phyloP scores from a whole-genome alignment of 2,888 invertebrate species.

The Orthonychiurus folsomi region DNA sequence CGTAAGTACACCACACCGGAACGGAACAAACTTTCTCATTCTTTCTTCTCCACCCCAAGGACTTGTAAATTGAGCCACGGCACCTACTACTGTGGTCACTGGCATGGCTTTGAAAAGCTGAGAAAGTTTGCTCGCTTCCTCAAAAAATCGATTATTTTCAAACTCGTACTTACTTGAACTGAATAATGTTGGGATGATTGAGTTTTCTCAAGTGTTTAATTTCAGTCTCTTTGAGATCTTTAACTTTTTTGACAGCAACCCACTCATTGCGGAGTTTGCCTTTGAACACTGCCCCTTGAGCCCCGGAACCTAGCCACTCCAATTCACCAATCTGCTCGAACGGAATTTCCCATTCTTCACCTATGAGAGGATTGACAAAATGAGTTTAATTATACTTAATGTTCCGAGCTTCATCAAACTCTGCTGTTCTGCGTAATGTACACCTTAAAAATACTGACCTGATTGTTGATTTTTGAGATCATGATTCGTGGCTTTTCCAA shows the following conservation, averaged over 20 bases:
- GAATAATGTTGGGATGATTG: constrained; percentile 89
- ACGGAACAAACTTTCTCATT: too few species aligned
- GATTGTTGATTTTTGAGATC: constrained; percentile 56
- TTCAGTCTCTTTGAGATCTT: constrained; percentile 83
- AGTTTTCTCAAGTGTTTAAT: constrained; percentile 83
- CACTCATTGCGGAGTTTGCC: constrained; percentile 71
- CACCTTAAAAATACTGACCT: constrained; percentile 47
- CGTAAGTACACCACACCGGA: too few species aligned
- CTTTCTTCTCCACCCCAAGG: too few species aligned
- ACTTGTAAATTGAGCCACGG: too few species aligned
- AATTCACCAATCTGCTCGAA: constrained; percentile 82
- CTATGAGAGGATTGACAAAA: constrained; percentile 26
- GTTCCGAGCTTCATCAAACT: background rate
- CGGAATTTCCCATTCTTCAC: constrained; percentile 89
- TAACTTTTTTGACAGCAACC: constrained; percentile 94
- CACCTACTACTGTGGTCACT: too few species aligned
- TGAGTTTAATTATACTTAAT: constrained; percentile 3
- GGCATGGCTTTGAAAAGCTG: too few species aligned
- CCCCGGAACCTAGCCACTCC: constrained; percentile 87
- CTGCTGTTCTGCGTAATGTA: too few species aligned
- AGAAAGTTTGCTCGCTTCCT: too few species aligned
- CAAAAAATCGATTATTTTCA: too few species aligned
- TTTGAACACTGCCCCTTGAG: constrained; percentile 90
- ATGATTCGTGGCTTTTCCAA: constrained; percentile 64
- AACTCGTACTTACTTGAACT: constrained; percentile 61